A percentile compares a stretch with the other conserved stretches of the same genome.
Evolutionary conservation across 2,888 invertebrate species (phyloP).

Genomic region (Hydriomena furcata): DNA sequence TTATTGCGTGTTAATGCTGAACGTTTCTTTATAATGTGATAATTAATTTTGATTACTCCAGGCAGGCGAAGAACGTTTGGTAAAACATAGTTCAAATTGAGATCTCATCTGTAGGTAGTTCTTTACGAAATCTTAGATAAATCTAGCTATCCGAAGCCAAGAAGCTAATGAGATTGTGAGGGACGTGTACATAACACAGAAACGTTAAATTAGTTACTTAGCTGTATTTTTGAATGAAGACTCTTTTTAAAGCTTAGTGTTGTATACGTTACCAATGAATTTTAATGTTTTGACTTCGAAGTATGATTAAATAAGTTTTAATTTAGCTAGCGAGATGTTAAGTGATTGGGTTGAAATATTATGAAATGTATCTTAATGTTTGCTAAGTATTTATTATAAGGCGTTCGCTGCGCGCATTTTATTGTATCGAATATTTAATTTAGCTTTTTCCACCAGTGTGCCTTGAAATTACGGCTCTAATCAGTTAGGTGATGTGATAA

Average conservation of each 20-base stretch:
- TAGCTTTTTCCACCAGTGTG: constrained; percentile 22
- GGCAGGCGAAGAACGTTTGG: constrained; percentile 62
- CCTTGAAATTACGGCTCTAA: constrained; percentile 21
- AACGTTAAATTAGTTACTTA: constrained; percentile 31
- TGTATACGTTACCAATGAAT: constrained; percentile 81
- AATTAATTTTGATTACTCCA: constrained; percentile 69
- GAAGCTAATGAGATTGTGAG: constrained; percentile 71
- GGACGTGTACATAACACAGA: constrained; percentile 43
- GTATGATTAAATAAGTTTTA: constrained; percentile 39
- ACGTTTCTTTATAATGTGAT: constrained; percentile 72
- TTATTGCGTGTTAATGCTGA: constrained; percentile 56
- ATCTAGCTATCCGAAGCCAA: constrained; percentile 77
- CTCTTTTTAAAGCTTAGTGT: constrained; percentile 68
- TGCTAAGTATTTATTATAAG: constrained; percentile 34
- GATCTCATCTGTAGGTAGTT: constrained; percentile 81
- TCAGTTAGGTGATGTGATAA: constrained; percentile 19
- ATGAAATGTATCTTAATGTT: constrained; percentile 26
- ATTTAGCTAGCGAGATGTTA: constrained; percentile 28
- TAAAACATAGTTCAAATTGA: constrained; percentile 79
- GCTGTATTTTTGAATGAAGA: constrained; percentile 57
- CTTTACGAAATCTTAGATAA: constrained; percentile 74
- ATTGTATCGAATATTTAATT: constrained; percentile 18
- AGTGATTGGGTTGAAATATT: constrained; percentile 25
- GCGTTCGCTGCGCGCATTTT: constrained; percentile 24
- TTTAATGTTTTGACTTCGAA: constrained; percentile 63